phyloP scores from a whole-genome alignment of 2,888 invertebrate species.

The Monochamus alternatus region DNA sequence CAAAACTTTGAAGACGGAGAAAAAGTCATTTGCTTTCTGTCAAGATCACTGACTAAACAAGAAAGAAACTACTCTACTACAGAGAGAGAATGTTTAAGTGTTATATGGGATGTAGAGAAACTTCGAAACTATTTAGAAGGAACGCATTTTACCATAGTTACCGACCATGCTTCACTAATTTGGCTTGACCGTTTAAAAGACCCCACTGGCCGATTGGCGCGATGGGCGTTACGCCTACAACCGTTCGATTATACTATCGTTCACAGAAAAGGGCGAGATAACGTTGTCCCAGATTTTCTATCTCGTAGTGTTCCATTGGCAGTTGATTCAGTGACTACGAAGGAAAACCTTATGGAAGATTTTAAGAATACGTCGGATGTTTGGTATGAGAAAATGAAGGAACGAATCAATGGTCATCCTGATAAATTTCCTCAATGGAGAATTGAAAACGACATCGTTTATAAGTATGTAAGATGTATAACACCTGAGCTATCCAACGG shows the following conservation, averaged over 20 bases:
- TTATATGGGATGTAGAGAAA: slow-evolving; percentile 51
- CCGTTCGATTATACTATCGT: slow-evolving; percentile 39
- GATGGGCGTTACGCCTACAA: slow-evolving; percentile 48
- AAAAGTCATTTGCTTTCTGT: slow-evolving; percentile 49
- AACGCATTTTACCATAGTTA: slow-evolving; percentile 46
- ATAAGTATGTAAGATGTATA: slow-evolving; percentile 43
- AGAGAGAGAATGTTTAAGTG: slow-evolving; percentile 48
- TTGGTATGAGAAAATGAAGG: slow-evolving; percentile 47
- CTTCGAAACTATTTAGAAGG: slow-evolving; percentile 49
- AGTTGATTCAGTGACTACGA: slow-evolving; percentile 23
- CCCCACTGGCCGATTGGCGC: slow-evolving; percentile 43
- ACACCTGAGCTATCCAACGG: slow-evolving; percentile 30
- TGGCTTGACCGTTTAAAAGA: slow-evolving; percentile 48
- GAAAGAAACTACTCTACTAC: slow-evolving; percentile 48
- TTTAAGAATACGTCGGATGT: slow-evolving; percentile 21
- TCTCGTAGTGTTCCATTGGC: background rate
- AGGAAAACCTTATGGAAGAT: background rate
- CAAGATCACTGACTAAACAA: slow-evolving; percentile 34
- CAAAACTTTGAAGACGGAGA: slow-evolving; percentile 45
- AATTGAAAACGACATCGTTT: slow-evolving; percentile 41
- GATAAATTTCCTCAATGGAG: slow-evolving; percentile 45
- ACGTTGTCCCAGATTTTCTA: slow-evolving; percentile 45
- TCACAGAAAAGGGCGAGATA: slow-evolving; percentile 44
- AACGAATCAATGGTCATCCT: slow-evolving; percentile 35
- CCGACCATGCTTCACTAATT: slow-evolving; percentile 48